Conservation (phyloP, 2,888 invertebrate genomes). For the Leucophora obtusa region DNA sequence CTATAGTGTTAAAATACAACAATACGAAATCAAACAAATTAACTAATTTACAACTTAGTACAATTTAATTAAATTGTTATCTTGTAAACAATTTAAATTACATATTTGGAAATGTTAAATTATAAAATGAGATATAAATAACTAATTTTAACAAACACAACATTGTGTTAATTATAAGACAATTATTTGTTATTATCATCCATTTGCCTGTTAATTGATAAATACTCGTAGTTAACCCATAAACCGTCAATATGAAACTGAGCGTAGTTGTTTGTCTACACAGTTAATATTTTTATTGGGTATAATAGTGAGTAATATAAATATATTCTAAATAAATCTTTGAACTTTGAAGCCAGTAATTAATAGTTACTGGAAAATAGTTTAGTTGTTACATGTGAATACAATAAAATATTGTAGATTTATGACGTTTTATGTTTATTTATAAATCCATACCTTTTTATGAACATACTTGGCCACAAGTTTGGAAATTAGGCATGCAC, state of each 20-base stretch:
- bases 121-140: background rate
- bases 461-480: no score
- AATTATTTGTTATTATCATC: background rate
- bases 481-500: no score
- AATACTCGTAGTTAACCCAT: no score
- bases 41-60: no score
- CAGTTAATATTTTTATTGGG: background rate
- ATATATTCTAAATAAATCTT: background rate
- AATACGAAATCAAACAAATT: no score
- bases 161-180: background rate
- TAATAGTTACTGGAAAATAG: background rate
- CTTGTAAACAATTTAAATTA: background rate
- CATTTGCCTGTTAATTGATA: no score
- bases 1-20: no score
- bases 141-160: background rate
- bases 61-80: background rate
- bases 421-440: no score
- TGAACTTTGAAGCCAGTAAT: background rate
- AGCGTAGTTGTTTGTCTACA: background rate
- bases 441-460: no score
- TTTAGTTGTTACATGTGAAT: background rate
- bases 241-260: no score
- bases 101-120: background rate
- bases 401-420: no score
- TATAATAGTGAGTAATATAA: background rate